These are phyloP conservation scores for Opisthograptis luteolata DNA, from an alignment of 2,888 invertebrate genomes.

Conservation along the genomic window DNA sequence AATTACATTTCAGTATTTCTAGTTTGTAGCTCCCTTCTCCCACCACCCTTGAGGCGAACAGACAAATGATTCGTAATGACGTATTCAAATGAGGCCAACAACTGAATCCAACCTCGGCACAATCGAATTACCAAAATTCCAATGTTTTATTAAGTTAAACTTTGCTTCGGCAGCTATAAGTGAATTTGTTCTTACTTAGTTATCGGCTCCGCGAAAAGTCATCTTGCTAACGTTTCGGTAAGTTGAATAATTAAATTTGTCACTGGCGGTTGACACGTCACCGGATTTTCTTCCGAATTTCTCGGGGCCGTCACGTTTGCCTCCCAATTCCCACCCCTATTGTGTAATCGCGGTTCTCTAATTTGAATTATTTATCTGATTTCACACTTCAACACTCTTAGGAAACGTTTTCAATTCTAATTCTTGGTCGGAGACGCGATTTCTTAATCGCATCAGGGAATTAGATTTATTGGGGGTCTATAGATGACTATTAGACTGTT, in stretches of 20 bases:
- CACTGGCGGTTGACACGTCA: conserved; percentile 80
- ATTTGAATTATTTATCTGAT: conserved; percentile 83
- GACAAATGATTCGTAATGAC: conserved; percentile 73
- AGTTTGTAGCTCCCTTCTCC: neutral
- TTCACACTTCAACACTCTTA: conserved; percentile 58
- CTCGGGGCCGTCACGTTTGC: conserved; percentile 74
- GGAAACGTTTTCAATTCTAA: conserved; percentile 47
- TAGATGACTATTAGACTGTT: neutral
- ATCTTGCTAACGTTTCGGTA: conserved; percentile 82
- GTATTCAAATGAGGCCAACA: conserved; percentile 75
- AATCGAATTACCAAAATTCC: conserved; percentile 81
- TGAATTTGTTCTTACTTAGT: conserved; percentile 84
- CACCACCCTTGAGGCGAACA: conserved; percentile 33
- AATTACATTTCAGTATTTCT: too few relatives aligned
- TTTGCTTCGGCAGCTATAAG: conserved; percentile 81
- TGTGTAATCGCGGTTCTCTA: conserved; percentile 76
- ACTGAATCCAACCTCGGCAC: conserved; percentile 68
- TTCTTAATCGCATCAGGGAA: conserved; percentile 29
- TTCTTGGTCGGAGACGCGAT: conserved; percentile 30
- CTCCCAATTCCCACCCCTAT: conserved; percentile 51
- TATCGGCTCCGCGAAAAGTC: conserved; percentile 81
- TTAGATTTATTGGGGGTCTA: conserved; percentile 31
- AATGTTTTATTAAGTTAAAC: conserved; percentile 83
- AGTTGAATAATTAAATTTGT: conserved; percentile 84
- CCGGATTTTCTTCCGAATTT: conserved; percentile 77